These are phyloP conservation scores for Tachysurus fulvidraco DNA, from an alignment of 2,113 vertebrate species.

Conservation along the genomic window DNA sequence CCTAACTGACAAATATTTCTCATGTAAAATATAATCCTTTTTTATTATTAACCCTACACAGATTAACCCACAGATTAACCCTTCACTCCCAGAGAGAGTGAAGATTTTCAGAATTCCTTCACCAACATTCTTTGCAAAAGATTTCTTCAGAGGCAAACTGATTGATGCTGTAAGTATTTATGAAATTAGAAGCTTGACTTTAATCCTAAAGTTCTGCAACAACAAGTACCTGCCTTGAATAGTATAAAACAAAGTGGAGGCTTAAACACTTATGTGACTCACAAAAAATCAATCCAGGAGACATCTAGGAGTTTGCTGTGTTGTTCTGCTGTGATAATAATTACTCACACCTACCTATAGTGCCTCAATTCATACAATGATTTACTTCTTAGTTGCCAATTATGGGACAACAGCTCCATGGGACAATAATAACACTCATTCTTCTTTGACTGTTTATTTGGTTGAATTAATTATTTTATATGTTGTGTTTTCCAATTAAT, in stretches of 20 bases:
- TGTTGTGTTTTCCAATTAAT: not conserved
- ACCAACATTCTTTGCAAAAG: conserved; percentile 94
- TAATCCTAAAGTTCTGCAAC: not conserved
- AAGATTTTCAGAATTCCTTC: conserved; percentile 92
- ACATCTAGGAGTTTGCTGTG: too few species aligned
- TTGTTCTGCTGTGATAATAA: not conserved
- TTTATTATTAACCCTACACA: conserved; percentile 60
- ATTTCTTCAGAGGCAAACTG: conserved; percentile 88
- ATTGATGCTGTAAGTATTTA: conserved; percentile 80
- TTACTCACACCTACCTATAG: not conserved
- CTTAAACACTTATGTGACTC: not conserved
- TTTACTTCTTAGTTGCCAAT: not conserved
- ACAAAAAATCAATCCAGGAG: not conserved
- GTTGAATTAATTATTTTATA: not conserved
- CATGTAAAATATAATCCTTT: not conserved
- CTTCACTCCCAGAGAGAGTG: conserved; percentile 87
- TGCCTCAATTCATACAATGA: not conserved
- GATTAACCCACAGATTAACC: too few species aligned
- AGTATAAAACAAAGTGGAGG: not conserved
- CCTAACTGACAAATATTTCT: not conserved
- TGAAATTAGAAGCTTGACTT: not conserved
- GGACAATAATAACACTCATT: not conserved
- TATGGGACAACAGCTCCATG: not conserved
- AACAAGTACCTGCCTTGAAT: not conserved
- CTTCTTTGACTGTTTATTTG: not conserved